phyloP scores from a whole-genome alignment of 2,888 invertebrate species.

The Orthonevra nobilis region DNA sequence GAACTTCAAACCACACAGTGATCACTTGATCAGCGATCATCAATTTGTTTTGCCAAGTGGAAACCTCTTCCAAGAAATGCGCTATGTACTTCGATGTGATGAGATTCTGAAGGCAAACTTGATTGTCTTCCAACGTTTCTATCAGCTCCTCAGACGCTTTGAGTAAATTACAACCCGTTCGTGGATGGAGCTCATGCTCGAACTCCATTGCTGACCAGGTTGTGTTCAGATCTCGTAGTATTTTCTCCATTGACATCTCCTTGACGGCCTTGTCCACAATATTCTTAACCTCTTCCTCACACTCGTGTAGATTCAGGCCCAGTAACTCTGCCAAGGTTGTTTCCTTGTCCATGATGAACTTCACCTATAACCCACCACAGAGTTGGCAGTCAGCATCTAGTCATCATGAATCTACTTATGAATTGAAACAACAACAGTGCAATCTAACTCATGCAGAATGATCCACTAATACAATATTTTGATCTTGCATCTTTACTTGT shows the following conservation, averaged over 20 bases:
- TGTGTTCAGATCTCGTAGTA: constrained; percentile 91
- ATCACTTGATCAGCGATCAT: constrained; percentile 96
- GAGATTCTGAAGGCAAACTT: constrained; percentile 96
- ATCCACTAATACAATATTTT: constrained; percentile 34
- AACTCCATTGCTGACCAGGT: constrained; percentile 97
- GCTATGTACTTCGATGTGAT: constrained; percentile 98
- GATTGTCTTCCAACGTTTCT: constrained; percentile 98
- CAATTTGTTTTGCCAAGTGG: constrained; percentile 95
- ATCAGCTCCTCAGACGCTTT: constrained; percentile 97
- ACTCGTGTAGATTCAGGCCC: constrained; percentile 95
- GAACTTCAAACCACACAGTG: constrained; percentile 96
- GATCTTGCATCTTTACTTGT: too few relatives aligned
- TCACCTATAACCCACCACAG: constrained; percentile 83
- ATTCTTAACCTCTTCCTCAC: constrained; percentile 98
- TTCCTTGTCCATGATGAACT: constrained; percentile 95
- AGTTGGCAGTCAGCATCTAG: constrained; percentile 6
- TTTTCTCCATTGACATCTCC: constrained; percentile 99
- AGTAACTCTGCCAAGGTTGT: constrained; percentile 96
- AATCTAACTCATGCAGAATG: constrained; percentile 59
- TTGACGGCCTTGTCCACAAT: constrained; percentile 99
- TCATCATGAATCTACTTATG: not conserved
- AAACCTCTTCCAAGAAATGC: constrained; percentile 96
- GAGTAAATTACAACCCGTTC: constrained; percentile 92
- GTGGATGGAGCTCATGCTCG: constrained; percentile 91
- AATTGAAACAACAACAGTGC: constrained; percentile 26